Base-by-base conservation (phyloP, 2,113 vertebrate genomes). In the Podarcis cretensis region DNA sequence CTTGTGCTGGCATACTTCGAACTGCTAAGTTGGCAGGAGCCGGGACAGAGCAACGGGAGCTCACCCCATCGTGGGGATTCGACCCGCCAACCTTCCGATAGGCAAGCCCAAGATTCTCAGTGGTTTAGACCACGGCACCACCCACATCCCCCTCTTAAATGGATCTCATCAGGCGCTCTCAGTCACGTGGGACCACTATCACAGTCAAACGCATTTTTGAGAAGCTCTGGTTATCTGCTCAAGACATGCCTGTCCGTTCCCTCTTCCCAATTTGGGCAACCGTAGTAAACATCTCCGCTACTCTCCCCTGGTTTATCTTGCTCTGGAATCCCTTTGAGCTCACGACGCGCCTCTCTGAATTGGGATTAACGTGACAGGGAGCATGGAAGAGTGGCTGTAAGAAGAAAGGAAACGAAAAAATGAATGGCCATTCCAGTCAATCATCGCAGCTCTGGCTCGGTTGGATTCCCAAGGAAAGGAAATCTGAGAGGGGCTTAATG, bases 251-350 rank as follows among this genome's bases (percentile, higher is more conserved):
- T 30, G 32, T 30, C 65, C 40, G 8, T 10, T 32, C 21, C 32
- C 6, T 71, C 65, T 20, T 87, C 85, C 85, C 40, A 18, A 80
- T 87, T 80, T 80, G 65, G 85, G n/a, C 65, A 37, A 1, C 13
- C 5, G 13, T 10, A 9, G 23, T 2, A 5, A 35, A 12, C 20
- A 16, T 18, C 35, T 73, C 74, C 37, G 13, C 30, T 25, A 9
- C 54, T 9, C 3, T 48, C 9, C 35, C 71, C 3, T 23, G 48
- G 48, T 48, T 48, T 48, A 48, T 48, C 48, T 48, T 48, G 48
- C 48, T 48, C 9, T 48, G 48, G 48, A 48, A 81, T 35, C n/a
- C 30, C 23, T 20, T 21, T 5, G 43, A 23, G 18, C 2, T 7
- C 9, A 18, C 4, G 4, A 14, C 12, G 18, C 21, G 2, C 32